Evolutionary conservation across 2,113 vertebrate genomes (phyloP).

Genomic region (Chamaea fasciata): DNA sequence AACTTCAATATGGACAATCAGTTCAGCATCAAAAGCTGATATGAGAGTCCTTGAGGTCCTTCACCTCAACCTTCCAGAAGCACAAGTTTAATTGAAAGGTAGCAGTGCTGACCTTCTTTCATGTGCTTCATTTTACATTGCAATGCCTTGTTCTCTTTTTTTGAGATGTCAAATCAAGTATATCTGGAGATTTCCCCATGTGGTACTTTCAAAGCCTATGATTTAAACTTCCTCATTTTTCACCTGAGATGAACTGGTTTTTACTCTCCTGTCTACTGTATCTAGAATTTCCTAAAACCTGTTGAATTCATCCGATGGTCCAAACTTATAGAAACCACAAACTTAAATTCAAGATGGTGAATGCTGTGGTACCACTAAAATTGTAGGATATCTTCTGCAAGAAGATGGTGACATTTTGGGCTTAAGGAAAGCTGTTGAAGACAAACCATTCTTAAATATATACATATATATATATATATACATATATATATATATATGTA

Average conservation of each 20-base stretch:
- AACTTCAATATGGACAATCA: background rate
- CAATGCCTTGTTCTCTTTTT: conserved; percentile 18
- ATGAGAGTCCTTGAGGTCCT: background rate
- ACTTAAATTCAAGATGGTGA: background rate
- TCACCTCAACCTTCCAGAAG: conserved; percentile 38
- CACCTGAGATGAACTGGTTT: background rate
- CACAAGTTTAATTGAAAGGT: conserved; percentile 54
- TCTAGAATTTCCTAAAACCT: conserved; percentile 29
- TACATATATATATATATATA: too few species aligned
- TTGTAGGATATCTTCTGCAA: background rate
- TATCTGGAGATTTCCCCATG: conserved; percentile 23
- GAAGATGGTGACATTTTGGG: background rate
- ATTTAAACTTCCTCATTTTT: conserved; percentile 44
- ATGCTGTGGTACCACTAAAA: background rate
- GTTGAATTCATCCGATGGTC: background rate
- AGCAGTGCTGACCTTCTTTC: conserved; percentile 10
- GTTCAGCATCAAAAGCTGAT: conserved; percentile 3
- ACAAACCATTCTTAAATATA: background rate
- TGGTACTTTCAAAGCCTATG: conserved; percentile 4
- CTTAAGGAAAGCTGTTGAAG: background rate
- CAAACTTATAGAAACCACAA: background rate
- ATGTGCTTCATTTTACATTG: conserved; percentile 30
- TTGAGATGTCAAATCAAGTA: conserved; percentile 29
- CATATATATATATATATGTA: too few species aligned
- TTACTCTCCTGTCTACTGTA: background rate